These are phyloP conservation scores for Caenorhabditis afra DNA, from an alignment of 2,888 invertebrate species.

Conservation along the genomic window DNA sequence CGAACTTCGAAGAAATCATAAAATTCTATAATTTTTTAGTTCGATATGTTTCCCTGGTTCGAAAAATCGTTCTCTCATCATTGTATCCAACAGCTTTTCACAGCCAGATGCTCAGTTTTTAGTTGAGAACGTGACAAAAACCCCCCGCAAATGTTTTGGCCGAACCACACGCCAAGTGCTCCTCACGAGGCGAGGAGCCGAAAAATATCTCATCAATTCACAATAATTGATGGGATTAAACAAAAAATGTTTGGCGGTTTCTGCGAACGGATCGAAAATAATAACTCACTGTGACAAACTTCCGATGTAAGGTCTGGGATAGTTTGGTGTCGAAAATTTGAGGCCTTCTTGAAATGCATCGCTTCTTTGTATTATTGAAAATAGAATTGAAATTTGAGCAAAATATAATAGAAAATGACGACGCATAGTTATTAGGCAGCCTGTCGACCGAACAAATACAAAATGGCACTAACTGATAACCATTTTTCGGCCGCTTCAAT, in stretches of 20 bases:
- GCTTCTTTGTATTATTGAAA: too few species aligned
- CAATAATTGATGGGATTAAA: conserved; percentile 39
- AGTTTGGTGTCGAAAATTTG: conserved; percentile 32
- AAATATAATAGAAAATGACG: neutral
- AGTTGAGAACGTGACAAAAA: conserved; percentile 25
- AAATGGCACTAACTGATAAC: conserved; percentile 1
- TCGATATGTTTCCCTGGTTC: too few species aligned
- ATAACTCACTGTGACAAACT: conserved; percentile 46
- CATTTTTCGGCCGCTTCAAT: neutral
- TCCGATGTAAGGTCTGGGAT: conserved; percentile 41
- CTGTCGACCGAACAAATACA: neutral
- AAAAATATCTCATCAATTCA: conserved; percentile 42
- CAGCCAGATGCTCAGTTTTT: neutral
- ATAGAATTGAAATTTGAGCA: too few species aligned
- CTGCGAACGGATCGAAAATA: neutral
- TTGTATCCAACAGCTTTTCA: neutral
- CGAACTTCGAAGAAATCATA: too few species aligned
- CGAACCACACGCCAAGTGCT: conserved; percentile 27
- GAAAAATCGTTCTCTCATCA: conserved; percentile 7
- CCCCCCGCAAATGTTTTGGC: conserved; percentile 6
- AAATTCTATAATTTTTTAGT: too few species aligned
- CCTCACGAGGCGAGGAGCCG: conserved; percentile 15
- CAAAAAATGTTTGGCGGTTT: conserved; percentile 24
- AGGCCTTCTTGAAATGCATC: conserved; percentile 40
- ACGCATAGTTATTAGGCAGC: conserved; percentile 4